Conservation (phyloP, 2,888 invertebrate species). For the Cephus runcator region DNA sequence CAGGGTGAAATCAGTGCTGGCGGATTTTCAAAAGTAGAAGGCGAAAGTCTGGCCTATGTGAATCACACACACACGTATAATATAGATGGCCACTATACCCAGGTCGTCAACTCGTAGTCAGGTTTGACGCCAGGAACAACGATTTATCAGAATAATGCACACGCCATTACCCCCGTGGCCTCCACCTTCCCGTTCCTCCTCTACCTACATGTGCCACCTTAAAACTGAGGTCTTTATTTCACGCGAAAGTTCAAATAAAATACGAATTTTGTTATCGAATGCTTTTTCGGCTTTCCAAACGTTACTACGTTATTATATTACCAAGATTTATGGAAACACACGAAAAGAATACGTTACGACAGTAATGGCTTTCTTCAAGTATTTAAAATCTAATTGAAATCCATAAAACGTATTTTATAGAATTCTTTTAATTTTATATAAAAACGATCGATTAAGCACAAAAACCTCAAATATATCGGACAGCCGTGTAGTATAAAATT, state of each 20-base stretch:
- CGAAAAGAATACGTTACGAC: neutral
- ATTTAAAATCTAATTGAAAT: neutral
- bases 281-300: neutral
- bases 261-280: neutral
- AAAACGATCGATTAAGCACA: neutral
- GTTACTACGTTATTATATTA: neutral
- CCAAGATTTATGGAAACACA: neutral
- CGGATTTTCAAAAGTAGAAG: neutral
- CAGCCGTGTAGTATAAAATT: neutral
- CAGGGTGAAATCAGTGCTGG: neutral
- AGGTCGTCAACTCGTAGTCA: conserved; percentile 46
- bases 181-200: conserved; percentile 30
- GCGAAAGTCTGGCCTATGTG: neutral
- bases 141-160: conserved; percentile 65
- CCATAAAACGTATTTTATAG: neutral
- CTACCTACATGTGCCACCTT: conserved; percentile 33
- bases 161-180: conserved; percentile 59
- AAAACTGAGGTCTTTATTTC: conserved; percentile 59
- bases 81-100: conserved; percentile 6
- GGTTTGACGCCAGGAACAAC: conserved; percentile 57
- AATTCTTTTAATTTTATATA: neutral
- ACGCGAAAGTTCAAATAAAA: conserved; percentile 47
- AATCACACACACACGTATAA: too few species aligned
- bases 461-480: neutral
- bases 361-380: neutral